Percentiles rank a stretch among this genome's conserved stretches.
Conservation (phyloP, 2,888 invertebrate genomes). For the Spodoptera picta region DNA sequence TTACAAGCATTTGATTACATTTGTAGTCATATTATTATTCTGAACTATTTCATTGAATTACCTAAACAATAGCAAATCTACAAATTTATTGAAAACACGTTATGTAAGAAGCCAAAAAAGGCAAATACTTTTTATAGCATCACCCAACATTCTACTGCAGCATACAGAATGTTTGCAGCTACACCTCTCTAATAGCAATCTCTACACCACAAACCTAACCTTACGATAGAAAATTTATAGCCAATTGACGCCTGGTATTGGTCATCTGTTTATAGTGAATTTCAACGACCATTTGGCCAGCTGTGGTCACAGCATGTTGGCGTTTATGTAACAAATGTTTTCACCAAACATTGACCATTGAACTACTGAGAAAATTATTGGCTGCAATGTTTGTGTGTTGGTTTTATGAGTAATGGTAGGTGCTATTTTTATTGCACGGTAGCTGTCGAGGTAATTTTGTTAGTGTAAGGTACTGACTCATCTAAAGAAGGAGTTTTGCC, state of each 20-base stretch:
- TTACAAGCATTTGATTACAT: no score
- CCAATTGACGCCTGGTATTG: slow-evolving; percentile 45
- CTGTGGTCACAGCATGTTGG: slow-evolving; percentile 32
- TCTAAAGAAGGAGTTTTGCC: no score
- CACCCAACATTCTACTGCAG: no score
- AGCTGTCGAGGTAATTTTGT: not conserved
- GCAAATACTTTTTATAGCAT: no score
- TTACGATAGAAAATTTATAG: slow-evolving; percentile 43
- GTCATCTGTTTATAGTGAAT: slow-evolving; percentile 55
- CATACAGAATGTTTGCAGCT: not conserved
- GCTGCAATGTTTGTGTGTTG: slow-evolving; percentile 10
- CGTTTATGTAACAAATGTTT: slow-evolving; percentile 51
- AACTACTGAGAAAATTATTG: slow-evolving; percentile 11
- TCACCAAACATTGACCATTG: slow-evolving; percentile 33
- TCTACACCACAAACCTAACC: slow-evolving; percentile 10
- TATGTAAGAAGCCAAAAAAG: no score
- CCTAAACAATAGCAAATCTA: no score
- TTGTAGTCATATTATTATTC: no score
- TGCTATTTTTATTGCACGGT: not conserved
- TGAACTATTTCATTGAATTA: no score
- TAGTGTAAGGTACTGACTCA: no score
- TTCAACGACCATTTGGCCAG: slow-evolving; percentile 49
- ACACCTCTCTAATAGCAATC: slow-evolving; percentile 26
- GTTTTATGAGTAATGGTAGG: not conserved
- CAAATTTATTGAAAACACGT: no score